Evolutionary conservation across 2,888 invertebrate species (phyloP), one percentile per base, ranked within the genome.

Genomic region (Melieria crassipennis): DNA sequence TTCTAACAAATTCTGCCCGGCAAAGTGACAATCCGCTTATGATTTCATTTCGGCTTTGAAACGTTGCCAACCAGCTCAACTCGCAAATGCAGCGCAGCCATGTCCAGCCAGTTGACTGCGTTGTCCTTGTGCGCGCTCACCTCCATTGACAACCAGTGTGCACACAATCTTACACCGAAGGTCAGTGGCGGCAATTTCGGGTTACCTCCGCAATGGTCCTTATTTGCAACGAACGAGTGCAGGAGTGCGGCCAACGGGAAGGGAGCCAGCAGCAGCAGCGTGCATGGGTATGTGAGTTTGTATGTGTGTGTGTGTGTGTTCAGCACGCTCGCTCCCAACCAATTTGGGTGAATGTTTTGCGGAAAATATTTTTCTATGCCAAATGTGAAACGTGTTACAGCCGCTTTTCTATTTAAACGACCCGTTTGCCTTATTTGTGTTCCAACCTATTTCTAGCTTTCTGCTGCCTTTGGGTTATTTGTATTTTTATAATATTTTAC

Each of bases 151-250:
- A 30, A 30, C 30, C 30, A 30, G 11, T 52, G 52, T 7, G 52
- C 52, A 52, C 30, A 52, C 52, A 7, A 52, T n/a, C 52, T 52
- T 4, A 13, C 30, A 30, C 52, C 11, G 52, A 52, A 52, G 7
- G 52, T 52, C 52, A 52, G 6, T 13, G 52, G 50, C 50, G 11
- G 9, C 52, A 52, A 52, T 52, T 52, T 52, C 13, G 61, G 43
- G 52, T 57, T 56, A 47, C 47, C 57, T 55, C 43, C 61, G 45
- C 61, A 68, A 68, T 68, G 62, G 52, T 68, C 52, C 68, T 68
- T 65, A 64, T 70, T 70, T 65, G 65, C 55, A 70, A 45, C 46
- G 46, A 56, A 60, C 60, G 60, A 13, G 47, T 50, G 9, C 16
- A 50, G 48, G 43, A 48, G 50, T 65, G 11, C 45, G 11, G 7